phyloP scores from a whole-genome alignment of 2,113 vertebrate species.

The Shinisaurus crocodilurus region DNA sequence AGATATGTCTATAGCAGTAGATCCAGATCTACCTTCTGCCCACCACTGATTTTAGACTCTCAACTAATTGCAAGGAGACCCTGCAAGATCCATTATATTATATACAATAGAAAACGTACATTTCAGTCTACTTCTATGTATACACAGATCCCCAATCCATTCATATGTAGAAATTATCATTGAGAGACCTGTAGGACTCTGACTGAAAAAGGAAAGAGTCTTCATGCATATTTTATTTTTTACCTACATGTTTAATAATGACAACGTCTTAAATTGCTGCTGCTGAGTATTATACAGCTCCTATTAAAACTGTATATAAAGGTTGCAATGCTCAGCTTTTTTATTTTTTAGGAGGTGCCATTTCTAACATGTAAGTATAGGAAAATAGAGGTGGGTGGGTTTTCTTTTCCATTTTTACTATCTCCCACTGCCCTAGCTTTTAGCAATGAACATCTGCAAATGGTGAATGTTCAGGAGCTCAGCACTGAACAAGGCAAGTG shows the following conservation, averaged over 20 bases:
- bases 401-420: background rate
- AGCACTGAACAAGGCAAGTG: background rate
- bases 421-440: background rate
- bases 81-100: background rate
- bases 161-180: background rate
- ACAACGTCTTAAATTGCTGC: background rate
- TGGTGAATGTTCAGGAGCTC: background rate
- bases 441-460: background rate
- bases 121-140: background rate
- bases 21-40: background rate
- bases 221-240: background rate
- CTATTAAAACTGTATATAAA: background rate
- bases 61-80: background rate
- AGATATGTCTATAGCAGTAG: background rate
- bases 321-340: background rate
- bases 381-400: background rate
- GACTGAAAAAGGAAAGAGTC: background rate
- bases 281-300: background rate
- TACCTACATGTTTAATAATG: background rate
- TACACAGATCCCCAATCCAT: background rate
- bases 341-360: background rate
- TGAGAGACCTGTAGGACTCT: background rate
- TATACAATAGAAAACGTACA: too few species aligned
- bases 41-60: too few species aligned
- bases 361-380: background rate